Evolutionary conservation across 1,140 invertebrate species (phyloP).

Genomic region (Papilio glaucus): DNA sequence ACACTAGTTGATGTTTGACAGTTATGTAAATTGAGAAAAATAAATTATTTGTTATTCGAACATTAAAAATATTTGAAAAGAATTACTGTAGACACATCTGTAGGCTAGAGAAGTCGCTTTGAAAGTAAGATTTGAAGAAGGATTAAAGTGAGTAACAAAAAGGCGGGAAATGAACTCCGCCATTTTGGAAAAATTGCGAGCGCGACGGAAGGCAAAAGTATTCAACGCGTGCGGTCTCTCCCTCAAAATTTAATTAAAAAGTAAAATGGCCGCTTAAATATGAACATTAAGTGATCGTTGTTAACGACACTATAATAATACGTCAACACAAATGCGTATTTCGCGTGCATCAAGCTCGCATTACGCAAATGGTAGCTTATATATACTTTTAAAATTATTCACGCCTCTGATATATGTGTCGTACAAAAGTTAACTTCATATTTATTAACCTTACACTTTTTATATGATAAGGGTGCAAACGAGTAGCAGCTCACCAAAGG

Average conservation of each 20-base stretch:
- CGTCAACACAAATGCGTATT: slow-evolving; percentile 29
- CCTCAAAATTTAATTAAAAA: slow-evolving; percentile 14
- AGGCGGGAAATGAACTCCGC: slow-evolving; percentile 18
- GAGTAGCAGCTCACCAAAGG: no score
- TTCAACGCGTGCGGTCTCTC: slow-evolving; percentile 30
- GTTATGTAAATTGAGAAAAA: neutral
- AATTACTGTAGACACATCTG: no score
- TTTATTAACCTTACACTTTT: no score
- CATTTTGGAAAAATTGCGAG: slow-evolving; percentile 16
- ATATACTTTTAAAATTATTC: slow-evolving; percentile 26
- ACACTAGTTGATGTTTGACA: neutral
- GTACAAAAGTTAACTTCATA: no score
- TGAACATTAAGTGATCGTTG: slow-evolving; percentile 32
- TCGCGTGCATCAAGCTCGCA: slow-evolving; percentile 25
- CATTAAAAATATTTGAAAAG: no score
- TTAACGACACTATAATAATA: slow-evolving; percentile 37
- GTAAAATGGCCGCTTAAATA: slow-evolving; percentile 35
- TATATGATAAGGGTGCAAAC: no score
- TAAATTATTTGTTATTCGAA: neutral
- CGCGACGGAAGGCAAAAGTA: slow-evolving; percentile 17
- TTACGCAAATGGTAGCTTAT: slow-evolving; percentile 27
- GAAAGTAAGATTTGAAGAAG: neutral
- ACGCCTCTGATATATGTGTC: slow-evolving; percentile 26
- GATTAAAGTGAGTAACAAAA: neutral
- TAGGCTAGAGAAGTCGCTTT: no score